phyloP scores from a whole-genome alignment of 2,888 invertebrate genomes.

The Drosophila vallismaia region DNA sequence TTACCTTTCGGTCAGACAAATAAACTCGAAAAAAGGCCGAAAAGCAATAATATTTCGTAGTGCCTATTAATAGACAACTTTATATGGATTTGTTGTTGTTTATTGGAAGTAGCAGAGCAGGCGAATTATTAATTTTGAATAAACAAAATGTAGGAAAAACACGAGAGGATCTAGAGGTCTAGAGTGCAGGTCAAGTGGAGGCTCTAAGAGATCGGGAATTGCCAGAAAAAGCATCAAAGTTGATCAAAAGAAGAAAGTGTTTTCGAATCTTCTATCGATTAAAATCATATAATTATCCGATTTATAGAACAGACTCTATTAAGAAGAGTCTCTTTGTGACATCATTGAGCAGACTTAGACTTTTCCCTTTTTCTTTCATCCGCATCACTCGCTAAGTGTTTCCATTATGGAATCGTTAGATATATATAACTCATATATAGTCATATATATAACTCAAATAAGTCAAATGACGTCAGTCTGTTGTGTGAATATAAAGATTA shows the following conservation, averaged over 20 bases:
- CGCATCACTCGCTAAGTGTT: conserved; percentile 8
- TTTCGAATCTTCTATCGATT: neutral
- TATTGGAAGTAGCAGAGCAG: neutral
- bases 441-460: neutral
- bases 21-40: conserved; percentile 27
- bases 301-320: neutral
- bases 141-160: conserved; percentile 15
- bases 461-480: conserved; percentile 20
- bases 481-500: conserved; percentile 25
- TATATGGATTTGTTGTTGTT: conserved; percentile 8
- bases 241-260: neutral
- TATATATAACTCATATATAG: neutral
- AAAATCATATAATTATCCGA: neutral
- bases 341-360: neutral
- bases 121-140: conserved; percentile 26
- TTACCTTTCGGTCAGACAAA: conserved; percentile 32
- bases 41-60: conserved; percentile 6
- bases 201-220: neutral
- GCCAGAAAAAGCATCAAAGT: neutral
- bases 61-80: conserved; percentile 24
- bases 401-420: conserved; percentile 22
- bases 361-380: neutral
- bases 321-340: neutral
- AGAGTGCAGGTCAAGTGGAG: conserved; percentile 13
- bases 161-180: neutral